These are phyloP conservation scores for Dusona sp. DNA, from an alignment of 2,888 invertebrate genomes.

Conservation along the genomic window DNA sequence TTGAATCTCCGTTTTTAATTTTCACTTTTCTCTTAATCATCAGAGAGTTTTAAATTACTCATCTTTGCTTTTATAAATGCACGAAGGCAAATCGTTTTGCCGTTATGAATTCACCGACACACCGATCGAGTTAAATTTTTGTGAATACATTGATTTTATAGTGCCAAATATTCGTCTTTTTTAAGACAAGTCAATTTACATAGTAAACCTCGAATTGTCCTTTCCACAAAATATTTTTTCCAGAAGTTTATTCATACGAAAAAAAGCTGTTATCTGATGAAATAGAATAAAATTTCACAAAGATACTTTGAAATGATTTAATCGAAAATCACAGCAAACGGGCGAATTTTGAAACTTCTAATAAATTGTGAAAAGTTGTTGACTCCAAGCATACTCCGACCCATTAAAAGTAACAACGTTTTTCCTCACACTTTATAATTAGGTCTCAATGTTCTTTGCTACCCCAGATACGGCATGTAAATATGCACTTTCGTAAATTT, in stretches of 20 bases:
- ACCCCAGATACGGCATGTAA: not conserved
- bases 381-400: not conserved
- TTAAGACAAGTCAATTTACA: not conserved
- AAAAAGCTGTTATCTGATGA: not conserved
- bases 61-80: not conserved
- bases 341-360: not conserved
- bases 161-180: not conserved
- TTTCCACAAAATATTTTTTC: not conserved
- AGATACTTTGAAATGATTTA: not conserved
- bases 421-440: not conserved
- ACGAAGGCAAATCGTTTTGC: not conserved
- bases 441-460: not conserved
- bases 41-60: not conserved
- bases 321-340: not conserved
- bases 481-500: not conserved
- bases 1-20: not conserved
- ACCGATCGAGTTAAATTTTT: not conserved
- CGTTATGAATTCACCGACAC: not conserved
- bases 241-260: not conserved
- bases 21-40: conserved; percentile 39
- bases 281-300: not conserved
- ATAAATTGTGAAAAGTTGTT: not conserved
- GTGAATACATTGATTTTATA: not conserved
- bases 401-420: not conserved
- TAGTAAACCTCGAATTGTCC: not conserved